Percentiles rank a stretch among this genome's conserved stretches.
phyloP scores from a whole-genome alignment of 2,797 vertebrate genomes.

The Acomys russatus region DNA sequence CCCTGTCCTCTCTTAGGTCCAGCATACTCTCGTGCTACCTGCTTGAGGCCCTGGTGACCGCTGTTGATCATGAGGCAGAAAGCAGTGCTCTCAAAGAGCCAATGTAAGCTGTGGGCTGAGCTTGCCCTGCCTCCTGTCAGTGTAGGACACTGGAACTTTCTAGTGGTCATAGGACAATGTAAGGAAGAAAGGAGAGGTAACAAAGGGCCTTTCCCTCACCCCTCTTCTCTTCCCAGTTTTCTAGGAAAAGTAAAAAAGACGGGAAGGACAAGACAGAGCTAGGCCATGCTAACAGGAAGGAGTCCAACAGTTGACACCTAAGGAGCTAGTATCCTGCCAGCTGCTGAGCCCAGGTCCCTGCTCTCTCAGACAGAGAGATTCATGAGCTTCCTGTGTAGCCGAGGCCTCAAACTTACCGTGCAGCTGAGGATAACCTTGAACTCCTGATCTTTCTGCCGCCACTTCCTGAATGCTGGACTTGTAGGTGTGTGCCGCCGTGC shows the following conservation, averaged over 20 bases:
- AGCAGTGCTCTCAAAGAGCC: neutral
- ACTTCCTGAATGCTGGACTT: neutral
- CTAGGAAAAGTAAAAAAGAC: neutral
- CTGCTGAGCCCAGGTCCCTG: neutral
- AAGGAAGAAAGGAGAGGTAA: neutral
- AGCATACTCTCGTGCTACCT: neutral
- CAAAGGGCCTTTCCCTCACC: neutral
- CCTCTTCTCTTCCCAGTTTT: neutral
- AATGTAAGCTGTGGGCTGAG: neutral
- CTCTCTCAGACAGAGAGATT: neutral
- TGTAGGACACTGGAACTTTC: neutral
- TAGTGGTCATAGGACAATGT: fast-evolving
- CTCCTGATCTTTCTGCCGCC: neutral
- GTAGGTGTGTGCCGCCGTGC: neutral
- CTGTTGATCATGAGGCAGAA: conserved; percentile 18
- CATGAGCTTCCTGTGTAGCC: no score
- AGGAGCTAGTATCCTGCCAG: neutral
- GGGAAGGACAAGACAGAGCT: neutral
- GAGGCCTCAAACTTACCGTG: neutral
- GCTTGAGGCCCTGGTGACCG: neutral
- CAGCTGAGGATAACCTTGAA: neutral
- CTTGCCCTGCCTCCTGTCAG: neutral
- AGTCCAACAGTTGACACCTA: neutral
- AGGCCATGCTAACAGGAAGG: neutral
- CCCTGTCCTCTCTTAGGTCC: no score